A percentile compares a stretch with the other conserved stretches of the same genome.
Conservation (phyloP, 2,113 vertebrate genomes). For the Pycnonotus jocosus region DNA sequence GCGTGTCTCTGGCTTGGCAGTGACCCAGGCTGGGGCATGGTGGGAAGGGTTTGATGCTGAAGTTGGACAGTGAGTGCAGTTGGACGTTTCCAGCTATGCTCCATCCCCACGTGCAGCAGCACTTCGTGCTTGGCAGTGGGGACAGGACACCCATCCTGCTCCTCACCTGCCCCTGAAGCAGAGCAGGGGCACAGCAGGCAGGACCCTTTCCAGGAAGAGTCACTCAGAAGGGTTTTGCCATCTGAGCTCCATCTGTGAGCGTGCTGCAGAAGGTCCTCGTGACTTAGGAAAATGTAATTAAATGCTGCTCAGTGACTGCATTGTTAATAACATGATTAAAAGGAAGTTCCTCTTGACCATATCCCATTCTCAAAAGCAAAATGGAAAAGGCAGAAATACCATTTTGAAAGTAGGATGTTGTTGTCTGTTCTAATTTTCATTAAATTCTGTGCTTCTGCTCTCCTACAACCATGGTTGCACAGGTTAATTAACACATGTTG, state of each 20-base stretch:
- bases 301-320: not conserved
- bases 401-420: constrained; percentile 5
- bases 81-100: accelerated
- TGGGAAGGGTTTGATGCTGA: not conserved
- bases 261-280: accelerated
- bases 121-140: accelerated
- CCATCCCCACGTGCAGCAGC: not conserved
- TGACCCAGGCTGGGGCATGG: not conserved
- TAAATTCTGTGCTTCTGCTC: not conserved
- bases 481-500: constrained; percentile 38
- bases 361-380: not conserved
- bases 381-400: not conserved
- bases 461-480: not conserved
- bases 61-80: accelerated
- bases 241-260: not conserved
- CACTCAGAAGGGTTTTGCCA: not conserved
- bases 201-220: not conserved
- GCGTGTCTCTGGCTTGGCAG: not conserved
- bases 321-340: not conserved
- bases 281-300: not conserved
- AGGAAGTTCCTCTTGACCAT: not conserved
- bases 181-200: not conserved
- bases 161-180: not conserved
- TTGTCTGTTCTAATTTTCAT: constrained; percentile 30
- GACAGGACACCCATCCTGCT: not conserved